phyloP scores from a whole-genome alignment of 2,113 vertebrate species.

The Pedetes capensis region DNA sequence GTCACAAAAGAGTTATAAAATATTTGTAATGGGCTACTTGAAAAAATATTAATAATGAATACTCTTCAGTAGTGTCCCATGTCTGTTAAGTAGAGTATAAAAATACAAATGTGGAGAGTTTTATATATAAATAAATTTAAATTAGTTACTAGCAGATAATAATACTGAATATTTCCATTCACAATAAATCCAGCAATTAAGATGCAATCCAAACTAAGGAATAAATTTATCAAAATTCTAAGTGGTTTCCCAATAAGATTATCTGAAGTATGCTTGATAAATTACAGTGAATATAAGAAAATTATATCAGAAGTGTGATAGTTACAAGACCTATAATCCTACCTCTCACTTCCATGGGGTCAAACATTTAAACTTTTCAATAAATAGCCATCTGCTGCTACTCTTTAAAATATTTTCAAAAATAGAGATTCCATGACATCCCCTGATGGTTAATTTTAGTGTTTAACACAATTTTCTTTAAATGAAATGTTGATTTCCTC shows the following conservation, averaged over 20 bases:
- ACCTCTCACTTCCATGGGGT: constrained; percentile 7
- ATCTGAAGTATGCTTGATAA: background rate
- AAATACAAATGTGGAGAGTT: background rate
- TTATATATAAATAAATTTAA: constrained; percentile 18
- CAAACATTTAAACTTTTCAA: constrained; percentile 53
- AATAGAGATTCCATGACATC: constrained; percentile 47
- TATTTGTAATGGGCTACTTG: constrained; percentile 46
- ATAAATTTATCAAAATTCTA: background rate
- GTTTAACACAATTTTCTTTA: constrained; percentile 70
- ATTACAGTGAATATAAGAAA: constrained; percentile 1
- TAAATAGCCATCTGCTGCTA: constrained; percentile 63
- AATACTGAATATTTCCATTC: background rate
- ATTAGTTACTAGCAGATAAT: constrained; percentile 7
- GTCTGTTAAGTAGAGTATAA: background rate
- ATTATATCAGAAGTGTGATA: background rate
- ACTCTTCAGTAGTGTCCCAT: background rate
- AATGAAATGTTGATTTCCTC: constrained; percentile 66
- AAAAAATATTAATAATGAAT: constrained; percentile 24
- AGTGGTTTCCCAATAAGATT: background rate
- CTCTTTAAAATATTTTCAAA: constrained; percentile 57
- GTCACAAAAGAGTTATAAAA: constrained; percentile 69
- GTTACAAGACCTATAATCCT: background rate
- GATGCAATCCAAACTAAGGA: background rate
- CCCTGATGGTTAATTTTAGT: constrained; percentile 61
- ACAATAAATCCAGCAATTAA: constrained; percentile 25